phyloP scores from a whole-genome alignment of 2,888 invertebrate genomes.

The Nematopogon swammerdamellus region DNA sequence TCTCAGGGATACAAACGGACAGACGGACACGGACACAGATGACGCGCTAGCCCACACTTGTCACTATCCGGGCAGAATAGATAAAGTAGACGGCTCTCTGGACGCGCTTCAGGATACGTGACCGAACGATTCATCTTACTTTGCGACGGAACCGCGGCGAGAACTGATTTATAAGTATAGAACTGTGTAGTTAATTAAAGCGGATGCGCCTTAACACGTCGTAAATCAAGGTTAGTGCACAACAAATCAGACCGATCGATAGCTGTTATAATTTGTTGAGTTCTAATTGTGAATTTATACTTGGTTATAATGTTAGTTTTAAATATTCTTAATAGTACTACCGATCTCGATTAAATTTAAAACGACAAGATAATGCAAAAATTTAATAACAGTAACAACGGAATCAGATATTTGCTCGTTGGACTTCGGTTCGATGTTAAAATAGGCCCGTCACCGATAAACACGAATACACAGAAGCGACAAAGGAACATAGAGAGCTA shows the following conservation, averaged over 20 bases:
- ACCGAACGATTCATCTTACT: constrained; percentile 51
- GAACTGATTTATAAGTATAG: constrained; percentile 44
- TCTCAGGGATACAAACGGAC: neutral
- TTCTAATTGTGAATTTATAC: no score
- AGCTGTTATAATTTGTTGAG: neutral
- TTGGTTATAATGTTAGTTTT: no score
- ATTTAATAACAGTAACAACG: no score
- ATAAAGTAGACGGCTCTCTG: neutral
- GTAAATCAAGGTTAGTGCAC: neutral
- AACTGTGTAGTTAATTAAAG: constrained; percentile 34
- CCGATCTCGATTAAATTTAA: no score
- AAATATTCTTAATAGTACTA: no score
- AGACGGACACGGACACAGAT: neutral
- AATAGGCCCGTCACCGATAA: no score
- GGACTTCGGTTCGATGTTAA: no score
- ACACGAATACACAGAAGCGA: neutral
- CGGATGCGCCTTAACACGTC: neutral
- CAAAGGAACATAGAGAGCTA: constrained; percentile 43
- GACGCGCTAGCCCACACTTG: neutral
- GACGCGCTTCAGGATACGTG: constrained; percentile 40
- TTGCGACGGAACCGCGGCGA: constrained; percentile 38
- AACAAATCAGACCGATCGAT: neutral
- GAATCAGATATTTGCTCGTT: no score
- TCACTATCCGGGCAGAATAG: neutral
- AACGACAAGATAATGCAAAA: no score